phyloP scores from a whole-genome alignment of 2,113 vertebrate genomes.

The Python bivittatus region DNA sequence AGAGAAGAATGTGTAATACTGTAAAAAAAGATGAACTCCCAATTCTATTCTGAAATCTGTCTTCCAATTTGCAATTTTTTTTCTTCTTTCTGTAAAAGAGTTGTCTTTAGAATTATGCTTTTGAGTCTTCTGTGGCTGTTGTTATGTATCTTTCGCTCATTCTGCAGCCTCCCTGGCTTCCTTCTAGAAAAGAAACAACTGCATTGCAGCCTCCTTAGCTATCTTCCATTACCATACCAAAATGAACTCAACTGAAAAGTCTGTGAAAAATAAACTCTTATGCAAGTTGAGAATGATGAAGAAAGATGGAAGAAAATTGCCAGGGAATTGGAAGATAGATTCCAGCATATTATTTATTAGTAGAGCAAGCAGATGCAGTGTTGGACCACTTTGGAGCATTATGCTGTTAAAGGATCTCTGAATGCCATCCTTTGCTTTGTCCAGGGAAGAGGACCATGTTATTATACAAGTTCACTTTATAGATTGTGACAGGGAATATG shows the following conservation, averaged over 20 bases:
- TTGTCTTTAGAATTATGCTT: not conserved
- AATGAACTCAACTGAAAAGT: not conserved
- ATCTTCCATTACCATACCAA: not conserved
- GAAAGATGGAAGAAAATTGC: not conserved
- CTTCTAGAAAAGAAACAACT: not conserved
- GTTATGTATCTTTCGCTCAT: not conserved
- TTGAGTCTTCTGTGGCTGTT: not conserved
- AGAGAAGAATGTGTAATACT: not conserved
- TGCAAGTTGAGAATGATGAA: not conserved
- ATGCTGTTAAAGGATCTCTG: not conserved
- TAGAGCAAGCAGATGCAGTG: not conserved
- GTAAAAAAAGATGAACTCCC: not conserved
- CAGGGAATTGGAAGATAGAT: not conserved
- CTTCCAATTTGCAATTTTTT: not conserved
- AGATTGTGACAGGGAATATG: not conserved
- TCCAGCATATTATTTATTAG: not conserved
- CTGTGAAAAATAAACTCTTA: not conserved
- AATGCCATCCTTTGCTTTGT: not conserved
- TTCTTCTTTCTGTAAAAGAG: not conserved
- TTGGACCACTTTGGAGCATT: not conserved
- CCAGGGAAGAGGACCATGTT: not conserved
- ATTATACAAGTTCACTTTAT: not conserved
- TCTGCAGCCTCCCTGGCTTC: not conserved
- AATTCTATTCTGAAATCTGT: not conserved
- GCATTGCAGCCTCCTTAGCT: not conserved